Evolutionary conservation across 2,797 vertebrate genomes (phyloP), one percentile per base, ranked within the genome.

Genomic region (Podarcis siculus): DNA sequence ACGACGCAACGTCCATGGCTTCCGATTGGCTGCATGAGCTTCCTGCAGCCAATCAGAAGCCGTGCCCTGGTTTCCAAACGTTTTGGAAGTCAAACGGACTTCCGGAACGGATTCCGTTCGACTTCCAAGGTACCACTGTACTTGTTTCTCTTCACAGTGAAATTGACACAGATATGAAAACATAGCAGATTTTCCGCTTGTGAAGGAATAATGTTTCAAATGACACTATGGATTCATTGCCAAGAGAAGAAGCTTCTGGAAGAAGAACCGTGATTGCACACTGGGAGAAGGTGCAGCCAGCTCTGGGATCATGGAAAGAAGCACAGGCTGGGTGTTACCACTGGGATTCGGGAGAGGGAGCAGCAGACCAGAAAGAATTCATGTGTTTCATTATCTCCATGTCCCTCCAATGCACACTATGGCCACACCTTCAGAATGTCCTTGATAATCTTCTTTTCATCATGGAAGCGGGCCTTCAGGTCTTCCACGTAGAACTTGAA

Each of bases 401-500:
- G 66, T 8, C 78, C 39, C 35, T 72, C 75, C 78, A 75, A 15
- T 25, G 27, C 2, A 69, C 30, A 15, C 30, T 69, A 42, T 64
- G 32, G 64, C 58, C 89, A 93, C 82, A 97, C 97, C 96, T 96
- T 97, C 79, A 97, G 94, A 87, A 97, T 96, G 84, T 97, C 97
- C 90, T 97, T 97, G 93, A 97, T 97, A 82, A 97, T 97, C 91
- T 97, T 97, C 94, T 97, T 97, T 87, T 97, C 97, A 90, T 97
- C 97, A 75, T 97, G 96, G 89, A 97, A 97, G 58, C 96, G 96
- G 88, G 96, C 96, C 94, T 97, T 97, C 91, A 97, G 94, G 81
- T 97, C 96, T 82, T 97, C 96, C 90, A 97, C 96, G 86, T 97
- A 97, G 91, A 97, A 97, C 86, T 97, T 97, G 91, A 97, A 97